Evolutionary conservation across 2,888 invertebrate genomes (phyloP).

Genomic region (Fragum sueziense): DNA sequence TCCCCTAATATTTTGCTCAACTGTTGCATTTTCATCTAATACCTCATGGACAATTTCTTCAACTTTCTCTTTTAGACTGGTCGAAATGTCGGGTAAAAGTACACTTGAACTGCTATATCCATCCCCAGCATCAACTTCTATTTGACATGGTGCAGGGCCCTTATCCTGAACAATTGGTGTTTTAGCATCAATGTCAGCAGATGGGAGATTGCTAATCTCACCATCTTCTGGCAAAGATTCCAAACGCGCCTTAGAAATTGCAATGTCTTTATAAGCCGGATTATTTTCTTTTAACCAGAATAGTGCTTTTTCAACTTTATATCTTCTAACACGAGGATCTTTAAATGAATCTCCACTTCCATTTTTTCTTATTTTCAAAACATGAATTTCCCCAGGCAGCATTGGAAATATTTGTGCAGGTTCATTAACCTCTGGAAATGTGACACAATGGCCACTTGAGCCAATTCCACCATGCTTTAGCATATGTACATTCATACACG

Average conservation of each 20-base stretch:
- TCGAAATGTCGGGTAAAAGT: constrained; percentile 24
- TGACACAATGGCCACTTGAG: constrained; percentile 46
- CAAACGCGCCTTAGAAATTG: constrained; percentile 38
- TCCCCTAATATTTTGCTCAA: no score
- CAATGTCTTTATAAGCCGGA: constrained; percentile 45
- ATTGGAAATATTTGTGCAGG: constrained; percentile 40
- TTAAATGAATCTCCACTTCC: constrained; percentile 56
- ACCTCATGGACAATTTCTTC: constrained; percentile 29
- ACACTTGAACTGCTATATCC: constrained; percentile 38
- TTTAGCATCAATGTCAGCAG: no score
- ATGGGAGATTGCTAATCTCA: not conserved
- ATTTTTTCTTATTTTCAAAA: constrained; percentile 42
- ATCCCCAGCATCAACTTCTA: constrained; percentile 27
- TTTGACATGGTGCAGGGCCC: constrained; percentile 46
- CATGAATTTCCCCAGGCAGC: constrained; percentile 44
- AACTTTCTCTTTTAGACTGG: constrained; percentile 25
- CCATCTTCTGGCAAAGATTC: constrained; percentile 41
- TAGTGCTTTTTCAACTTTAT: constrained; percentile 40
- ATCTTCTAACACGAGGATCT: constrained; percentile 49
- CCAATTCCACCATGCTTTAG: constrained; percentile 49
- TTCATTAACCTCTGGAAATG: constrained; percentile 33
- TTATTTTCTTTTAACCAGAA: constrained; percentile 54
- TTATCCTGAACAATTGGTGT: no score
- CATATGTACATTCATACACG: constrained; percentile 48
- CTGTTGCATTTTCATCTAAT: no score